These are phyloP conservation scores for Sebastes hubbsi DNA, from an alignment of 2,797 vertebrate species.

Conservation along the genomic window DNA sequence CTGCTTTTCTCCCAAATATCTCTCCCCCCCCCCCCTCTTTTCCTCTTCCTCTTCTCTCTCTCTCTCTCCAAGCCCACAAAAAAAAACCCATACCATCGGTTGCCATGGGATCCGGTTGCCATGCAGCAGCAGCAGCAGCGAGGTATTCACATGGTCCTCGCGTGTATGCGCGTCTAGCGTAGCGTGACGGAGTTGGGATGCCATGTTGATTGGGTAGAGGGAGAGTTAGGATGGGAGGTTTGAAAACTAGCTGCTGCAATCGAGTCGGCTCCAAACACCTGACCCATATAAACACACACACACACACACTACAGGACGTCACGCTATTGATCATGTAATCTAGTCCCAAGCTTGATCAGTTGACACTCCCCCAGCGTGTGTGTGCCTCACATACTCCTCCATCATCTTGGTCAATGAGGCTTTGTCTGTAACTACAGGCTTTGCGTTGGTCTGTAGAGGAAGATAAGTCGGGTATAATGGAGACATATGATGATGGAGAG, in stretches of 20 bases:
- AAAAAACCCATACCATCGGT: constrained; percentile 67
- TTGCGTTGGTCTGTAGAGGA: constrained; percentile 17
- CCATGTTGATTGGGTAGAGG: constrained; percentile 32
- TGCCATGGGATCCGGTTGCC: constrained; percentile 84
- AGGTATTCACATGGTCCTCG: constrained; percentile 56
- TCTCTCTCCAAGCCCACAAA: constrained; percentile 34
- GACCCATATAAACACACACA: constrained; percentile 15
- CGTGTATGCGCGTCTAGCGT: constrained; percentile 39
- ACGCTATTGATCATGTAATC: constrained; percentile 26
- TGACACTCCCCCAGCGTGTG: neutral
- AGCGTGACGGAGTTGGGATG: constrained; percentile 53
- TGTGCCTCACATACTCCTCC: constrained; percentile 16
- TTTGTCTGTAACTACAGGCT: constrained; percentile 45
- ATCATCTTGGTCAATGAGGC: constrained; percentile 20
- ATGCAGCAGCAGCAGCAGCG: constrained; percentile 72
- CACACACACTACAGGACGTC: neutral
- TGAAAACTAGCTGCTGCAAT: constrained; percentile 4
- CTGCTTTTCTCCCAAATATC: constrained; percentile 38
- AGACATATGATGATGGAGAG: constrained; percentile 50
- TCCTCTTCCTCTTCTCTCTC: constrained; percentile 21
- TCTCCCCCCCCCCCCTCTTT: constrained; percentile 22
- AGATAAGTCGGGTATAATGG: constrained; percentile 30
- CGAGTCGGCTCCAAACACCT: constrained; percentile 7
- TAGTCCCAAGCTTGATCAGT: neutral
- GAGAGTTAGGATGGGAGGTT: constrained; percentile 9